Percentiles rank a stretch among this genome's conserved stretches.
Conservation (phyloP, 2,888 invertebrate species). For the Drosophila nr. perissopoda region DNA sequence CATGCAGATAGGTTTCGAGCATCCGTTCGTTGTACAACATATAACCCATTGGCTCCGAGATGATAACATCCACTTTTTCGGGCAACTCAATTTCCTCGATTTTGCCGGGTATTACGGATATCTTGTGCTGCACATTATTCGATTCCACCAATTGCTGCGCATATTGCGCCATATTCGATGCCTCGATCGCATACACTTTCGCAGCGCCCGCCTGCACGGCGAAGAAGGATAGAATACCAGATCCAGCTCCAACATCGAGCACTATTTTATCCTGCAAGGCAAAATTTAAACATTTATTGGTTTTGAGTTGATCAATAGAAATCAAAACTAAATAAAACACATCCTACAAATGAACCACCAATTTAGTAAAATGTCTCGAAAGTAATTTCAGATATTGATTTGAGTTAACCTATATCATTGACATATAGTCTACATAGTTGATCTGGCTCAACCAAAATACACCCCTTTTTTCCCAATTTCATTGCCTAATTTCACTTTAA, state of each 20-base stretch:
- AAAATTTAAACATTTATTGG: constrained; percentile 25
- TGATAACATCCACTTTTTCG: constrained; percentile 97
- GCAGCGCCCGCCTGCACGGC: constrained; percentile 98
- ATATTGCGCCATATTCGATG: constrained; percentile 99
- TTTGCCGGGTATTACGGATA: constrained; percentile 97
- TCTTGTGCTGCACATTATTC: constrained; percentile 94
- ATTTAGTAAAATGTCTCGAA: background rate
- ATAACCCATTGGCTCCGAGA: constrained; percentile 99
- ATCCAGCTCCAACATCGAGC: constrained; percentile 99
- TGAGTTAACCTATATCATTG: background rate
- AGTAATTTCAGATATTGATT: background rate
- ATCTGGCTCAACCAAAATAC: background rate
- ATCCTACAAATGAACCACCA: background rate
- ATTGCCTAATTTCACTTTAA: background rate
- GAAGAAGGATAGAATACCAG: constrained; percentile 99
- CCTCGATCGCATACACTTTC: constrained; percentile 99
- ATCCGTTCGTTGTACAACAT: constrained; percentile 99
- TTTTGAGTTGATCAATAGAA: background rate
- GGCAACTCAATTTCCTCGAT: constrained; percentile 99
- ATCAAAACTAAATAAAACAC: background rate
- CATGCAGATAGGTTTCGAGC: constrained; percentile 99
- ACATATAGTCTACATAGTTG: background rate
- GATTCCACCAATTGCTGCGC: constrained; percentile 95
- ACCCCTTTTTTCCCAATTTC: background rate
- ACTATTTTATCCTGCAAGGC: constrained; percentile 94